Evolutionary conservation across 2,113 vertebrate species (phyloP), one percentile per base, ranked within the genome.

Genomic region (Plotosus lineatus): DNA sequence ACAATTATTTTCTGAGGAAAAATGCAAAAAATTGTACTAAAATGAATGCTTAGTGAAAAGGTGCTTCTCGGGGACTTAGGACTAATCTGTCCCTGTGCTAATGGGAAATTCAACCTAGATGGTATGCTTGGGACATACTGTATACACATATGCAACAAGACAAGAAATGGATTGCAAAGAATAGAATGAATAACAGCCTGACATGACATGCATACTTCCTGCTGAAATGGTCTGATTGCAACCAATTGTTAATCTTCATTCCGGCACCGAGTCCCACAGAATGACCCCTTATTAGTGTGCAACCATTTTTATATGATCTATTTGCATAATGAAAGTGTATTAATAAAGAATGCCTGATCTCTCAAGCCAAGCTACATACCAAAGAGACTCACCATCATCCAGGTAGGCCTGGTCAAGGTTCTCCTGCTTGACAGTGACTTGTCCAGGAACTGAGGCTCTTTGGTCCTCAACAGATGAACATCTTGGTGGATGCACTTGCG

Each of bases 321-420:
- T 7, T 42, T 6, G 58, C 56, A 6, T 56, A n/a, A 23, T 38
- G 12, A 38, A 75, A 31, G 38, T 23, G 31, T 15, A 55, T 50
- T 55, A 75, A 46, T 58, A 31, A 58, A 14, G 36, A 17, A 56
- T 56, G 53, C 33, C 53, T 58, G 58, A 58, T 28, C 7, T 21
- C 46, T 68, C 10, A 69, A 26, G 23, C 2, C 28, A 69, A 69
- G 7, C 26, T 17, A 26, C 17, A 53, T n/a, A n/a, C 9, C 31
- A 56, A 36, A 40, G 21, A 40, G 71, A 74, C 93, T 92, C 90
- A 99, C 98, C 98, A 9, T 99, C 98, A 77, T 99, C 98, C 94
- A 99, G 91, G 88, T 98, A 98, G 19, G 95, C 95, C 92, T 99
- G 98, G 92, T 99, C 98, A 92, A 99, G 85, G 86, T 98, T 98